A percentile compares a stretch with the other conserved stretches of the same genome.
Conservation (phyloP, 2,888 invertebrate species). For the Andricus curvator region DNA sequence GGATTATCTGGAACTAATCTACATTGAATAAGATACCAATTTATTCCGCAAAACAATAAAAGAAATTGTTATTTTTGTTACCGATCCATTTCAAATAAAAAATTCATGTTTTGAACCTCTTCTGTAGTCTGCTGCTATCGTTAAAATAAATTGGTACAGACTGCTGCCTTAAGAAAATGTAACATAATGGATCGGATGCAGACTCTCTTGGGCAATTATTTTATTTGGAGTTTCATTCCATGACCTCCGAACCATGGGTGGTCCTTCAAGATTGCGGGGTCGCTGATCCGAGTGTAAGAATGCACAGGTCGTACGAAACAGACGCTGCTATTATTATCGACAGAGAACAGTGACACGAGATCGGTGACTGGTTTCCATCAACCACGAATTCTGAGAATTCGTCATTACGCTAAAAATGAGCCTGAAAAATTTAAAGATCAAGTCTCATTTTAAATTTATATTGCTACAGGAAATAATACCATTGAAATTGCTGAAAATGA, state of each 20-base stretch:
- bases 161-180: not conserved
- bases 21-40: too few species aligned
- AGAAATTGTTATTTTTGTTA: not conserved
- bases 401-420: too few species aligned
- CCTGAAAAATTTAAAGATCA: too few species aligned
- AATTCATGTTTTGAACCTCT: too few species aligned
- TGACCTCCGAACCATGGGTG: conserved; percentile 26
- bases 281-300: conserved; percentile 24
- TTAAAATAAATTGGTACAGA: too few species aligned
- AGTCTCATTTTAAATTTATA: too few species aligned
- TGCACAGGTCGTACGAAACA: conserved; percentile 24
- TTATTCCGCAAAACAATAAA: too few species aligned
- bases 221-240: conserved; percentile 13
- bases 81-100: not conserved
- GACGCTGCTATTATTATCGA: conserved; percentile 28
- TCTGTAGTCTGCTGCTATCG: too few species aligned
- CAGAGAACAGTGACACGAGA: not conserved
- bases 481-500: not conserved
- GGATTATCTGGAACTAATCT: too few species aligned
- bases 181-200: not conserved
- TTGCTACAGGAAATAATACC: not conserved
- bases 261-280: conserved; percentile 15
- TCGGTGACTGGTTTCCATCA: not conserved
- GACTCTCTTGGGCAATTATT: not conserved
- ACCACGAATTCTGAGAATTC: not conserved